A percentile compares a stretch with the other conserved stretches of the same genome.
These are phyloP conservation scores for Lasiurus borealis DNA, from an alignment of 2,113 vertebrate species.

Conservation along the genomic window DNA sequence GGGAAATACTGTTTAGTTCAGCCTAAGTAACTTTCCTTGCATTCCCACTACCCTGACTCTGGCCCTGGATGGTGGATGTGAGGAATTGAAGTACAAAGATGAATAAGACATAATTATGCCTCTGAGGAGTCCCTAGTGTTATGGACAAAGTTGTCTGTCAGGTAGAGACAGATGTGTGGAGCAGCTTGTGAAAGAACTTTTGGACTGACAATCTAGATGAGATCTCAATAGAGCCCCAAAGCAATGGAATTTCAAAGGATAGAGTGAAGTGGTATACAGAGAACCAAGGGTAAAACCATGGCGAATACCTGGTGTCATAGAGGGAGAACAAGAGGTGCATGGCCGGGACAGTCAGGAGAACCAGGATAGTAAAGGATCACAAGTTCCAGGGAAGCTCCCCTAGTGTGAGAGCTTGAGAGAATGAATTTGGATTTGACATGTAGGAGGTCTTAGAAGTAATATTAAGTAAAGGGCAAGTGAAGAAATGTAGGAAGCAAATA, in stretches of 20 bases:
- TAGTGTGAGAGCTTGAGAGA: background rate
- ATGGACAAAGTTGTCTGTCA: background rate
- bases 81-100: background rate
- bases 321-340: background rate
- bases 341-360: background rate
- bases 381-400: background rate
- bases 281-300: background rate
- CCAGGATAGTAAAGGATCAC: background rate
- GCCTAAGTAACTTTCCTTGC: conserved; percentile 12
- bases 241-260: background rate
- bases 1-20: conserved; percentile 30
- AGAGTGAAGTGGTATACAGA: background rate
- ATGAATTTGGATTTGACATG: background rate
- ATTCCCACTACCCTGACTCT: background rate
- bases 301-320: background rate
- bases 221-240: background rate
- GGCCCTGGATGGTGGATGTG: background rate
- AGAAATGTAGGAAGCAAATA: background rate
- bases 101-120: background rate
- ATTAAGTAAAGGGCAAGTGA: background rate
- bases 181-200: background rate
- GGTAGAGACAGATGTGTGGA: background rate
- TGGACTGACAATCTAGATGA: background rate
- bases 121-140: background rate
- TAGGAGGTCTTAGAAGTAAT: background rate